Evolutionary conservation across 2,113 vertebrate genomes (phyloP), one percentile per base, ranked within the genome.

Genomic region (Calonectris borealis): DNA sequence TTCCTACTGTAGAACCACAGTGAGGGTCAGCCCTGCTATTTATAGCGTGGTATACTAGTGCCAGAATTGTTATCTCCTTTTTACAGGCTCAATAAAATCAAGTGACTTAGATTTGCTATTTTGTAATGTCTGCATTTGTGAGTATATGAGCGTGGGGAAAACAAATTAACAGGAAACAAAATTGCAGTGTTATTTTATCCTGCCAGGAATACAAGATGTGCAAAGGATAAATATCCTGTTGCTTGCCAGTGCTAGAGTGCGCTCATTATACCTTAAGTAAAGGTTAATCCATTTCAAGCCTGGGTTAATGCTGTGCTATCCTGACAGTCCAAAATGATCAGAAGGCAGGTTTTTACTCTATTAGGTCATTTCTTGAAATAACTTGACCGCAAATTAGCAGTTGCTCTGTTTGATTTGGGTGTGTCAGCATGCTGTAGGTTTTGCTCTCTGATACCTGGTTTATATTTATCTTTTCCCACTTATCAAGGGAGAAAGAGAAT

Each of bases 241-340:
- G 69, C 90, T 95, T 83, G 85, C 79, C 34, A 2, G 38, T 81
- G 57, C n/a, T 73, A 36, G 73, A 82, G 60, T 61, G 60, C 18
- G 15, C 54, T 81, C 11, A 13, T 96, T 96, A 62, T 81, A 49
- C 49, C 58, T 88, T 97, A 90, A 95, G 84, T 54, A 76, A 79
- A 93, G 76, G 84, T 91, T 96, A 97, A 96, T 92, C 83, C 68
- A 55, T 93, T 97, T 82, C 58, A 90, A 90, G 75, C 94, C 79
- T 91, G 68, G 32, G 78, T 92, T 96, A 97, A 76, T 91, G 86
- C 46, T 87, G 24, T 6, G 6, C 72, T 94, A 15, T 89, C 88
- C 46, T 83, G 62, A 64, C 62, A 83, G 52, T 94, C 58, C 61
- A 44, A 75, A 90, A 72, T 44, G 42, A 83, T 92, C 83, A 78